Conservation (phyloP, 2,113 vertebrate genomes). For the Cebus imitator region DNA sequence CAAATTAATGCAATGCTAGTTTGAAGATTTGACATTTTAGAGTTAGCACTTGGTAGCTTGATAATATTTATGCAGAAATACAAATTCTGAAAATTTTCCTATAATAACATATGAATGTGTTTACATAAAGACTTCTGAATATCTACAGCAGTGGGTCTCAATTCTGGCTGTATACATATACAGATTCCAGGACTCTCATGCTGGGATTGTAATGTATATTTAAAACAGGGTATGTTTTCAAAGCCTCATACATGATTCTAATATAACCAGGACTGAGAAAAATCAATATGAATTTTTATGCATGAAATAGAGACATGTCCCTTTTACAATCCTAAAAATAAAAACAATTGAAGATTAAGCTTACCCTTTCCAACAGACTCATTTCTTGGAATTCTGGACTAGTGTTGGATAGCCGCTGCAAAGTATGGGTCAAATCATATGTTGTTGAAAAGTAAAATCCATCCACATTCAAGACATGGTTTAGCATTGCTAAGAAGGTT, state of each 20-base stretch:
- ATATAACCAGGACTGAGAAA: not conserved
- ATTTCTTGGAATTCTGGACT: slow-evolving; percentile 99
- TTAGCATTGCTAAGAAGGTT: slow-evolving; percentile 95
- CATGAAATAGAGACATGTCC: not conserved
- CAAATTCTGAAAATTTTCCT: not conserved
- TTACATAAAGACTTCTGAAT: not conserved
- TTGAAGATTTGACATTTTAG: not conserved
- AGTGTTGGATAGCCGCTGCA: slow-evolving; percentile 95
- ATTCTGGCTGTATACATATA: not conserved
- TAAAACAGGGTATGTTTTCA: not conserved
- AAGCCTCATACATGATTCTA: not conserved
- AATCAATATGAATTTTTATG: not conserved
- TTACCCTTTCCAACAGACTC: slow-evolving; percentile 96
- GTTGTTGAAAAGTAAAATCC: slow-evolving; percentile 96
- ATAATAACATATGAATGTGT: not conserved
- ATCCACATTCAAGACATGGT: slow-evolving; percentile 91
- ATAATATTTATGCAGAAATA: not conserved
- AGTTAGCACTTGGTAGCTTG: not conserved
- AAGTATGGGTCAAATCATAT: slow-evolving; percentile 94
- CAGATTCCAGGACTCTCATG: not conserved
- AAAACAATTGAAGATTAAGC: slow-evolving; percentile 15
- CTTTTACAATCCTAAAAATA: slow-evolving; percentile 6
- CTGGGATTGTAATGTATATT: not conserved
- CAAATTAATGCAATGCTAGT: not conserved
- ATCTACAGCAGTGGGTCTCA: not conserved